These are phyloP conservation scores for Euphysa ruthae DNA, from an alignment of 30 jellyfish, hydroid and myxozoan genomes.

Conservation along the genomic window DNA sequence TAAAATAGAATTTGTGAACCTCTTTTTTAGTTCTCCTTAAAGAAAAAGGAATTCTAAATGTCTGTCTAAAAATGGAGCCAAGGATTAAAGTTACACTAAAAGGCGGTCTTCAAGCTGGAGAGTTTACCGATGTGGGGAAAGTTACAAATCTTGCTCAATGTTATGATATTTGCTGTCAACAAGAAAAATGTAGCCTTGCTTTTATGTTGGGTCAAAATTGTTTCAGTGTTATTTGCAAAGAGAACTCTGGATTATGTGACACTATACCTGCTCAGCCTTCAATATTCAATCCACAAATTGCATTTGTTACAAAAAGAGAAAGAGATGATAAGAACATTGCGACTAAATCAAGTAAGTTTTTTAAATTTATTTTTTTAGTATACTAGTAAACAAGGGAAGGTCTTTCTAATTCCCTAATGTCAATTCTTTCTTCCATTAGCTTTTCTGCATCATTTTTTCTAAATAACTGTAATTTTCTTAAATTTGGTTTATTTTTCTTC, in stretches of 20 bases:
- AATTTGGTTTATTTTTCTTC: no score
- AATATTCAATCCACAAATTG: conserved; percentile 91
- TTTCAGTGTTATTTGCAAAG: conserved; percentile 92
- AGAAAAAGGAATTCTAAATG: conserved; percentile 47
- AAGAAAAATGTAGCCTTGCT: conserved; percentile 86
- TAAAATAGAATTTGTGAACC: no score
- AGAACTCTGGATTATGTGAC: conserved; percentile 49
- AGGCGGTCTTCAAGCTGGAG: conserved; percentile 99
- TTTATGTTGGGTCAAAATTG: conserved; percentile 93
- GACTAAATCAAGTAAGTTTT: conserved; percentile 2
- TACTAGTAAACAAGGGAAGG: no score
- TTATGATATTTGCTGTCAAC: conserved; percentile 94
- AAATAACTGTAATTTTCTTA: no score
- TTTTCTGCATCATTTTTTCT: no score
- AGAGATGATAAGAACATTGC: neutral
- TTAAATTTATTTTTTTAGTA: neutral
- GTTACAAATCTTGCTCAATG: conserved; percentile 73
- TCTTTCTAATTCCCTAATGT: no score
- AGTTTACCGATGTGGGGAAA: conserved; percentile 92
- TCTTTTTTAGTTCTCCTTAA: conserved; percentile 57
- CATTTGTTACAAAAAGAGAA: conserved; percentile 52
- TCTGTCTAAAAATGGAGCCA: conserved; percentile 76
- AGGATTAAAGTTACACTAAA: conserved; percentile 76
- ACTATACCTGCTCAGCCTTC: conserved; percentile 97
- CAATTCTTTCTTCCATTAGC: no score